phyloP scores from a whole-genome alignment of 2,797 vertebrate genomes.

The Kryptopterus vitreolus region DNA sequence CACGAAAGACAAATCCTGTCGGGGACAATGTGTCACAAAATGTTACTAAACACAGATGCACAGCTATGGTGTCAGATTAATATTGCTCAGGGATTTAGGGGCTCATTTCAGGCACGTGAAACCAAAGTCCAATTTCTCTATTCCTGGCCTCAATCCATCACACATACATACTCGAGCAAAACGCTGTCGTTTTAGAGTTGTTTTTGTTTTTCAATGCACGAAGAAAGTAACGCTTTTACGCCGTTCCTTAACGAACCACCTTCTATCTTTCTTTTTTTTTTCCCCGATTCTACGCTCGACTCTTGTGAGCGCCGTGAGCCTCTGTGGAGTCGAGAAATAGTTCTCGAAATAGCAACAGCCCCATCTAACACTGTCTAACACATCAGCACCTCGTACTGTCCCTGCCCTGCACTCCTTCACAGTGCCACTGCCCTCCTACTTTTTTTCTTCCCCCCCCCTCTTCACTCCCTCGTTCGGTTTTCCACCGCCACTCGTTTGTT shows the following conservation, averaged over 20 bases:
- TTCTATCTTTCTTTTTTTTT: neutral
- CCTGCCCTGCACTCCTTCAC: slow-evolving; percentile 15
- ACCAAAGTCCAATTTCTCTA: slow-evolving; percentile 40
- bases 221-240: neutral
- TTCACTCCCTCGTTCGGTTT: neutral
- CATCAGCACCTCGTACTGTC: slow-evolving; percentile 74
- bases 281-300: neutral
- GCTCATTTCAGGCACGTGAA: slow-evolving; percentile 39
- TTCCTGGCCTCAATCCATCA: slow-evolving; percentile 24
- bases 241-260: neutral
- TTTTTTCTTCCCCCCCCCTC: neutral
- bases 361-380: slow-evolving; percentile 71
- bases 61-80: slow-evolving; percentile 31
- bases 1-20: neutral
- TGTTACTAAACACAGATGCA: slow-evolving; percentile 39
- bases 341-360: slow-evolving; percentile 74
- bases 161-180: neutral
- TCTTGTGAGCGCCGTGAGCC: slow-evolving; percentile 60
- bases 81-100: slow-evolving; percentile 41
- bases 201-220: too few relatives aligned
- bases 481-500: slow-evolving; percentile 36
- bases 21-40: slow-evolving; percentile 19
- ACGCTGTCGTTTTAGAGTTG: too few relatives aligned
- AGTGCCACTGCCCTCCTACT: neutral
- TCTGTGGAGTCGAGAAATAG: slow-evolving; percentile 64